Evolutionary conservation across 2,113 vertebrate genomes (phyloP).

Genomic region (Eleginops maclovinus): DNA sequence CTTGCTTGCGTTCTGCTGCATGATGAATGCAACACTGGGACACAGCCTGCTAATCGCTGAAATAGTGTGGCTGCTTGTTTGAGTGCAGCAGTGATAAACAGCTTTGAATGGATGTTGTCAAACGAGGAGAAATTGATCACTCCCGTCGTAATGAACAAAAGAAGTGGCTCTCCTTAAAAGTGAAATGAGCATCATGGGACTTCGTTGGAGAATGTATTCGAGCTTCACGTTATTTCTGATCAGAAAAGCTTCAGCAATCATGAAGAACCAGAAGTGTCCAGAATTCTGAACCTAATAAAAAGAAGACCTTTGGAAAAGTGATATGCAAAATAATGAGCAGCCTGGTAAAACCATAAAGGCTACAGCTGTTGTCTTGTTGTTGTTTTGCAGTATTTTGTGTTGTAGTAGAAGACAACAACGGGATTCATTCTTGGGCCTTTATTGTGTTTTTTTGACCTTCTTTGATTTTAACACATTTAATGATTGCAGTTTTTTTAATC

Average conservation of each 20-base stretch:
- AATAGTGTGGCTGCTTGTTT: neutral
- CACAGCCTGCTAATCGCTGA: slow-evolving; percentile 5
- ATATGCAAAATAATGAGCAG: neutral
- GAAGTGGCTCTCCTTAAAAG: neutral
- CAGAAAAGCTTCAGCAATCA: neutral
- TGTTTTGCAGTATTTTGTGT: too few relatives aligned
- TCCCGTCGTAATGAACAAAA: neutral
- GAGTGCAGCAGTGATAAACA: neutral
- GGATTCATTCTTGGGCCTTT: too few relatives aligned
- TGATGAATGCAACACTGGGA: neutral
- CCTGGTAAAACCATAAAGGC: too few relatives aligned
- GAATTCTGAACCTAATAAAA: neutral
- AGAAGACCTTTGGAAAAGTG: neutral
- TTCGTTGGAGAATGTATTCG: neutral
- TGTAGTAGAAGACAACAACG: too few relatives aligned
- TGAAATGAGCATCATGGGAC: neutral
- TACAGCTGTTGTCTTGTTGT: too few relatives aligned
- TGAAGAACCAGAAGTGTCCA: neutral
- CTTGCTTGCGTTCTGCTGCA: too few relatives aligned
- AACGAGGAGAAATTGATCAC: neutral
- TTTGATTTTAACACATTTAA: too few relatives aligned
- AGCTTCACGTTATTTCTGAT: neutral
- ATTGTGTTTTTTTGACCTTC: too few relatives aligned
- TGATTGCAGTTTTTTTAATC: too few relatives aligned
- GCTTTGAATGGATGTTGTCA: slow-evolving; percentile 7